These are phyloP conservation scores for Anagyrus pseudococci DNA, from an alignment of 2,888 invertebrate species.

Conservation along the genomic window DNA sequence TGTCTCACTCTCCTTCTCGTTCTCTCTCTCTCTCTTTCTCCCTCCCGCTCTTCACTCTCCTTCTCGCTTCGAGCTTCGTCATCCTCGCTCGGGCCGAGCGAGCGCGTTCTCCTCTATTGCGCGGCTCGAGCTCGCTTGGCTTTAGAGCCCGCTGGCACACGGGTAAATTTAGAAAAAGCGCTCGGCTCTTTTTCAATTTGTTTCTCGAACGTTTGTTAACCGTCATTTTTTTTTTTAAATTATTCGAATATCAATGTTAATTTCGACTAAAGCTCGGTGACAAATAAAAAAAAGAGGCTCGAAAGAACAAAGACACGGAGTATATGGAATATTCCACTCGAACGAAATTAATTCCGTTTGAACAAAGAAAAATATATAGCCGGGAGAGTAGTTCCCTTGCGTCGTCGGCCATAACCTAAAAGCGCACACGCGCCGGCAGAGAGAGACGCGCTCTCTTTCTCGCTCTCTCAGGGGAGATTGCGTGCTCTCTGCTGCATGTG, in stretches of 20 bases:
- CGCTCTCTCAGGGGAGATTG: too few species aligned
- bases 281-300: background rate
- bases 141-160: conserved; percentile 10
- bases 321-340: background rate
- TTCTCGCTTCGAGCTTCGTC: conserved; percentile 23
- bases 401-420: conserved; percentile 35
- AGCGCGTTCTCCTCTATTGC: conserved; percentile 6
- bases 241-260: background rate
- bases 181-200: conserved; percentile 2
- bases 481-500: conserved; percentile 25
- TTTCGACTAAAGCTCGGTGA: background rate
- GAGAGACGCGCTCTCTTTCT: conserved; percentile 22
- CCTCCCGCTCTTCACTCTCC: conserved; percentile 1
- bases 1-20: conserved; percentile 37
- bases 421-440: conserved; percentile 12
- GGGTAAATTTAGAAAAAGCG: conserved; percentile 34
- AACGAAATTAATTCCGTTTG: conserved; percentile 1
- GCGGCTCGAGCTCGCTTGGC: conserved; percentile 1
- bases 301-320: background rate
- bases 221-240: background rate
- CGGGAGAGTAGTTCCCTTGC: background rate
- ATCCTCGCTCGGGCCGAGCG: conserved; percentile 18
- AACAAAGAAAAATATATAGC: background rate
- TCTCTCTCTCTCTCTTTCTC: conserved; percentile 15
- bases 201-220: background rate